Conservation (phyloP, 1,140 invertebrate genomes). For the Diorhabda elongata region DNA sequence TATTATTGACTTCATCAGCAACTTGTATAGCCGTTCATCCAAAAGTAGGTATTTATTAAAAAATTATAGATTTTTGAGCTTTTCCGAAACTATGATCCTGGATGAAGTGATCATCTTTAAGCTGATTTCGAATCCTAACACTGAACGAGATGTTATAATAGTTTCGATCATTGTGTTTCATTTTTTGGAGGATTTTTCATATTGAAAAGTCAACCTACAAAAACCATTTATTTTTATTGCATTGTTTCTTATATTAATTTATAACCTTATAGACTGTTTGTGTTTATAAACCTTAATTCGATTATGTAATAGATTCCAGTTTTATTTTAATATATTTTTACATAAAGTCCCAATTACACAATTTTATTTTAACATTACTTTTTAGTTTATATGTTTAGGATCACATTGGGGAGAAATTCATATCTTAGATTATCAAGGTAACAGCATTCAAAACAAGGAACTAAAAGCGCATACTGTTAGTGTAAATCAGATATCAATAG, state of each 20-base stretch:
- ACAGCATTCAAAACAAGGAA: slow-evolving; percentile 67
- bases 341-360: not conserved
- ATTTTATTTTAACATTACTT: slow-evolving; percentile 27
- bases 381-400: slow-evolving; percentile 85
- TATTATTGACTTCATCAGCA: slow-evolving; percentile 83
- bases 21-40: slow-evolving; percentile 89
- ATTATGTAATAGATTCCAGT: not conserved
- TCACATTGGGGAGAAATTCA: slow-evolving; percentile 87
- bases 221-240: too few species aligned
- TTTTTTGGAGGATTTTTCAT: too few species aligned
- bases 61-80: too few species aligned
- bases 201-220: too few species aligned
- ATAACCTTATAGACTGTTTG: too few species aligned
- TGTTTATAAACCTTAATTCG: too few species aligned
- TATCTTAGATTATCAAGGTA: slow-evolving; percentile 89
- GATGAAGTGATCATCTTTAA: too few species aligned
- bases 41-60: slow-evolving; percentile 60
- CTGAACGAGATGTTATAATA: too few species aligned
- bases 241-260: too few species aligned
- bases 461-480: slow-evolving; percentile 78
- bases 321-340: not conserved
- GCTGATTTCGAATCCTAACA: too few species aligned
- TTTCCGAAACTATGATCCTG: too few species aligned
- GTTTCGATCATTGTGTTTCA: too few species aligned
- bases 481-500: slow-evolving; percentile 93